Base-by-base conservation (phyloP, 2,888 invertebrate genomes). In the Lordiphosa andalusiaca region DNA sequence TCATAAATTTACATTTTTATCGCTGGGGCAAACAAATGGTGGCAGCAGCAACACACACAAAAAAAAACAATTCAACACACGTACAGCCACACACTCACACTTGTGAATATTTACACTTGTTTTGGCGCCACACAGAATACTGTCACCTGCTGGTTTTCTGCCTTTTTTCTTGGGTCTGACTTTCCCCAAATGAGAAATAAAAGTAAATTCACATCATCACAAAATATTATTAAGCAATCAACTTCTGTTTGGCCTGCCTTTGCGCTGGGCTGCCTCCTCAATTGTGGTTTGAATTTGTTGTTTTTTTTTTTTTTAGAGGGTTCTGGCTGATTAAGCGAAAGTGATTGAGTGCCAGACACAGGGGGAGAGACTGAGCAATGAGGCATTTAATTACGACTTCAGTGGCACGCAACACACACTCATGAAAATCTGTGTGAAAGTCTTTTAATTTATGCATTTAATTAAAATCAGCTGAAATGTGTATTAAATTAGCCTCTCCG, bases 171-270 rank as follows among this genome's bases (percentile, higher is more conserved):
- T 50, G 44, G 13, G 55, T 21, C 40, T 47, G 52, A 41, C 50
- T 46, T 51, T 60, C 69, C 84, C 83, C 84, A 84, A 84, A 83
- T 78, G 84, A 83, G 78, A 77, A 81, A 84, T 84, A 84, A 84
- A 84, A 83, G 78, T 84, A 84, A 84, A 84, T 84, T 84, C 83
- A 84, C 84, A 84, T 84, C 84, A 84, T 84, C 84, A 83, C 83
- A 83, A 82, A 84, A 83, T 84, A 84, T 83, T 84, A 84, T 84
- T 76, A 84, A 84, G 84, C 84, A 84, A 84, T 84, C 84, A 84
- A 81, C 81, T 69, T 66, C 69, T 72, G 73, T 68, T 73, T 75
- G 71, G 51, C 46, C 21, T 23, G 38, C 36, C 47, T 33, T 49
- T 23, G 30, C 53, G 35, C 33, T 30, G 33, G 33, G 35, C 21